phyloP scores from a whole-genome alignment of 1,140 invertebrate species.

The Drosophila quadrilineata region DNA sequence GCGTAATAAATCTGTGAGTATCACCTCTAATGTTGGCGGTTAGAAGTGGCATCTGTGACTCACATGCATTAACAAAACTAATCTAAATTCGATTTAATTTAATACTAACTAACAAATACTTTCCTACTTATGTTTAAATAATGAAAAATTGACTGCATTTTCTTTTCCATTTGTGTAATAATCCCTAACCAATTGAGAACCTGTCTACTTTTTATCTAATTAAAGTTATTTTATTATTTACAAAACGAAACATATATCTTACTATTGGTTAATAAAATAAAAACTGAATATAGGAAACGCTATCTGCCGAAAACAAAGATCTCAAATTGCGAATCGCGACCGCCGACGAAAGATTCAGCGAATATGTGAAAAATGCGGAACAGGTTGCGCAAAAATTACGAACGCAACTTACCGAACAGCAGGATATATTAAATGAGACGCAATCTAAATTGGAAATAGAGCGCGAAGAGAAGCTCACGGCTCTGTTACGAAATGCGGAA shows the following conservation, averaged over 20 bases:
- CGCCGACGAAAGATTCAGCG: slow-evolving; percentile 74
- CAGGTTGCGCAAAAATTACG: slow-evolving; percentile 63
- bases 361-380: slow-evolving; percentile 75
- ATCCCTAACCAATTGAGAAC: not conserved
- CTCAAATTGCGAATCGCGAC: slow-evolving; percentile 59
- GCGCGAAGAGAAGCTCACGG: slow-evolving; percentile 88
- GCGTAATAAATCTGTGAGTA: slow-evolving; percentile 86
- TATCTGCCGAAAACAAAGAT: slow-evolving; percentile 64
- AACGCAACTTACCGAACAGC: slow-evolving; percentile 51
- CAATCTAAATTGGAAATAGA: slow-evolving; percentile 82
- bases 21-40: slow-evolving; percentile 66
- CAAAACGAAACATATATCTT: slow-evolving; percentile 11
- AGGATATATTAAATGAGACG: slow-evolving; percentile 56
- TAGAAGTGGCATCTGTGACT: slow-evolving; percentile 58
- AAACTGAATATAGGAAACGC: slow-evolving; percentile 56
- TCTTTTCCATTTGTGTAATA: slow-evolving; percentile 19
- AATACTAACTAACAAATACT: too few species aligned
- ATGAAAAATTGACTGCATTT: slow-evolving; percentile 19
- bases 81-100: slow-evolving; percentile 15
- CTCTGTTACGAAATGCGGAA: slow-evolving; percentile 90
- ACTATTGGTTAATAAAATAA: slow-evolving; percentile 24
- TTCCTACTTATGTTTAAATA: too few species aligned
- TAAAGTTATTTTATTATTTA: slow-evolving; percentile 13
- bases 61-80: not conserved
- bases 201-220: slow-evolving; percentile 11